phyloP scores from a whole-genome alignment of 2,888 invertebrate genomes.

The Holacanthella duospinosa region DNA sequence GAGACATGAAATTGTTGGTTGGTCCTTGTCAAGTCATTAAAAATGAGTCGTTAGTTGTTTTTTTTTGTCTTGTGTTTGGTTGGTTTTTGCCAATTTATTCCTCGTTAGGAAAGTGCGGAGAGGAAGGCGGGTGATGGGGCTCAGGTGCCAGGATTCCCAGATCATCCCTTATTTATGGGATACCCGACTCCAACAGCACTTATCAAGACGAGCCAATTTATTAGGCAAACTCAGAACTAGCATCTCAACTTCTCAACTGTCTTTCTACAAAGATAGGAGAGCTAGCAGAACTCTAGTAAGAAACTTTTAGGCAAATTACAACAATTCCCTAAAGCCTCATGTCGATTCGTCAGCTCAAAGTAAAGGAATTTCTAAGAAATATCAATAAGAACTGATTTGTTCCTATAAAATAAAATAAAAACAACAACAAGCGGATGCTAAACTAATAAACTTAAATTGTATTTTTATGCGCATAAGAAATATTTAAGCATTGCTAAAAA shows the following conservation, averaged over 20 bases:
- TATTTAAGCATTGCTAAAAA: too few species aligned
- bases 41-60: neutral
- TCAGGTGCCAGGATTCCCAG: slow-evolving; percentile 22
- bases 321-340: neutral
- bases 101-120: slow-evolving; percentile 5
- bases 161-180: slow-evolving; percentile 6
- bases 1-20: neutral
- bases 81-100: neutral
- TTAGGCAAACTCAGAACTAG: neutral
- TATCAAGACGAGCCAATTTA: neutral
- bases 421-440: too few species aligned
- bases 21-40: slow-evolving; percentile 6
- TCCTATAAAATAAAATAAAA: too few species aligned
- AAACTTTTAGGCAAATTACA: neutral
- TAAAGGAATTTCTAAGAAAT: too few species aligned
- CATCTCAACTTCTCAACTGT: neutral
- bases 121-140: slow-evolving; percentile 1
- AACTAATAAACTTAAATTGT: too few species aligned
- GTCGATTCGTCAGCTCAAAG: too few species aligned
- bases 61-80: neutral
- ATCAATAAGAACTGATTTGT: too few species aligned
- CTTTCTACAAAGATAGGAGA: neutral
- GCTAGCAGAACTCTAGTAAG: too few species aligned
- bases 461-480: too few species aligned
- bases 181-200: neutral